Conservation (phyloP, 2,888 invertebrate species). For the Tachina grossa region DNA sequence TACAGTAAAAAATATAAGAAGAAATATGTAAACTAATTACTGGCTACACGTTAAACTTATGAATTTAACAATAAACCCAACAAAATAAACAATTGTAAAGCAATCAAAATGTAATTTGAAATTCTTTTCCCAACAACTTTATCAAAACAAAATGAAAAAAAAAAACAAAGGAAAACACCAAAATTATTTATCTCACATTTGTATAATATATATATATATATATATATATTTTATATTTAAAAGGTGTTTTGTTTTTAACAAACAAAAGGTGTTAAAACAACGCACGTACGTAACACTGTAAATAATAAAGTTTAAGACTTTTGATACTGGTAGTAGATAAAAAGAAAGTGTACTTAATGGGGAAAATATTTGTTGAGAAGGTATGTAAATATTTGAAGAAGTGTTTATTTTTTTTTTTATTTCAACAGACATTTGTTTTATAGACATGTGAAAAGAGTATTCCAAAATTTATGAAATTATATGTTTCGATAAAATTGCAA, state of each 20-base stretch:
- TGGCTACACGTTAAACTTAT: conserved; percentile 43
- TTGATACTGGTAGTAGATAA: conserved; percentile 3
- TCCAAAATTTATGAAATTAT: no score
- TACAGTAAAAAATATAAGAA: background rate
- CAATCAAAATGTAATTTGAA: conserved; percentile 60
- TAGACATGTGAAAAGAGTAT: background rate
- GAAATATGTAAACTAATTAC: conserved; percentile 52
- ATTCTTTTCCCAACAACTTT: conserved; percentile 15
- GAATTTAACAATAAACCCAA: conserved; percentile 10
- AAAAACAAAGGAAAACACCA: conserved; percentile 6
- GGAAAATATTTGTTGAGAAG: background rate
- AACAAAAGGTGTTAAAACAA: conserved; percentile 41
- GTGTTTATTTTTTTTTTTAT: background rate
- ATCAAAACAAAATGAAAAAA: background rate
- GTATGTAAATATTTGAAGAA: background rate
- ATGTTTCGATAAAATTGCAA: no score
- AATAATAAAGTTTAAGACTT: background rate
- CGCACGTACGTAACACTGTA: conserved; percentile 10
- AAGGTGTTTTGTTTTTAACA: conserved; percentile 38
- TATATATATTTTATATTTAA: conserved; percentile 5
- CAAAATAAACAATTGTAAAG: conserved; percentile 55
- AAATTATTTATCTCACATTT: conserved; percentile 29
- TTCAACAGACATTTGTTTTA: background rate
- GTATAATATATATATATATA: conserved; percentile 1
- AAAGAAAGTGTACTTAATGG: background rate